Evolutionary conservation across 2,113 vertebrate species (phyloP), one percentile per base, ranked within the genome.

Genomic region (Motacilla alba): DNA sequence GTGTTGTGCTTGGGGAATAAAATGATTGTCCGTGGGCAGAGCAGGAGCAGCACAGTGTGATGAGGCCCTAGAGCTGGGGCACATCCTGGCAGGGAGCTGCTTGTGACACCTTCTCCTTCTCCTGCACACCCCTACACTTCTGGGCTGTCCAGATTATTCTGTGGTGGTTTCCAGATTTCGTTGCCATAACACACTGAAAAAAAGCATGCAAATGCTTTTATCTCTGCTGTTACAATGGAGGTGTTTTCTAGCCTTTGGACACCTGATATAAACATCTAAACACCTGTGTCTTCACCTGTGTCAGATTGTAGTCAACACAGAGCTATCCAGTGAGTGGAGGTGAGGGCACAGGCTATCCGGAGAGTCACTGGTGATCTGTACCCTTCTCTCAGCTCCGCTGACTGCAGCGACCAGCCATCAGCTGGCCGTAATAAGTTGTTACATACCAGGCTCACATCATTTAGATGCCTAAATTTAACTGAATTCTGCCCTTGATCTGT

Each of bases 401-500:
- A 30, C 31, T 62, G 68, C 76, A 90, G 55, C 75, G 94, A 43
- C 37, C 47, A 81, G 55, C 66, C 78, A 66, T 50, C 28, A 64
- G 31, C 55, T 67, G 82, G 23, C 82, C 33, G 6, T 59, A 44
- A 43, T 30, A 58, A 72, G 56, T 67, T 44, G 50, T 63, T 95
- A 33, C 30, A 28, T 77, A 67, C n/a, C 53, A 86, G 35, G 55
- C 46, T 89, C 67, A 58, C 85, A 77, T 92, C 72, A 26, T 80
- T 90, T 59, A 74, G 59, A 33, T 94, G 27, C 55, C 86, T 96
- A 92, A 86, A 90, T 95, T 92, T 96, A 88, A 83, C 85, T 47
- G 83, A 77, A 86, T 95, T 82, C 74, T 94, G 91, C 92, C 86
- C 92, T 96, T 93, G 88, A 95, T 95, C 92, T 63, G 33, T 59